phyloP scores from a whole-genome alignment of 2,797 vertebrate species.

The Naso thynnoides region DNA sequence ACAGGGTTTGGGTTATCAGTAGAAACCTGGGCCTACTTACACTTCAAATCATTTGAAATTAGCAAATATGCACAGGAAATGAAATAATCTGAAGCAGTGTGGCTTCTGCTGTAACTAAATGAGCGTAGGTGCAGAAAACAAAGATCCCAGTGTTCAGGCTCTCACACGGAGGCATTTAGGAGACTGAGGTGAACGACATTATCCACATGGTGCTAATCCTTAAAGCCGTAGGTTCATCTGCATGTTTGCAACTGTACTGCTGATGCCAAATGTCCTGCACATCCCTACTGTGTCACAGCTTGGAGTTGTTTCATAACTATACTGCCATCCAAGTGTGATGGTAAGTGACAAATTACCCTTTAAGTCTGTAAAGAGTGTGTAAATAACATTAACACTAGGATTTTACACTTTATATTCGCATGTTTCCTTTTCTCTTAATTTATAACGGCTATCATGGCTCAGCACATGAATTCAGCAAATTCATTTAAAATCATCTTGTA shows the following conservation, averaged over 20 bases:
- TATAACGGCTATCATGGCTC: background rate
- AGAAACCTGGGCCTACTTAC: no score
- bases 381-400: background rate
- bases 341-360: background rate
- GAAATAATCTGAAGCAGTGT: background rate
- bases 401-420: background rate
- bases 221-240: constrained; percentile 18
- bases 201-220: constrained; percentile 34
- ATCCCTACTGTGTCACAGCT: constrained; percentile 14
- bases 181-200: constrained; percentile 6
- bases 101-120: background rate
- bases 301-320: constrained; percentile 4
- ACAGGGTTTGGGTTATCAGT: no score
- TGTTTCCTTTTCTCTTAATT: background rate
- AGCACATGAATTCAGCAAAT: background rate
- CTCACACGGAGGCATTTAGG: constrained; percentile 12
- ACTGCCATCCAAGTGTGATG: background rate
- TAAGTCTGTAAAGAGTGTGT: background rate
- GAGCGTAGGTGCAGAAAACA: background rate
- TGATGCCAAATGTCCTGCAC: constrained; percentile 17
- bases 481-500: no score
- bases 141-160: background rate
- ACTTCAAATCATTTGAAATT: background rate
- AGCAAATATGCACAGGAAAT: no score
- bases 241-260: constrained; percentile 1